These are phyloP conservation scores for Ylistrum balloti DNA, from an alignment of 1,140 invertebrate species.

Conservation along the genomic window DNA sequence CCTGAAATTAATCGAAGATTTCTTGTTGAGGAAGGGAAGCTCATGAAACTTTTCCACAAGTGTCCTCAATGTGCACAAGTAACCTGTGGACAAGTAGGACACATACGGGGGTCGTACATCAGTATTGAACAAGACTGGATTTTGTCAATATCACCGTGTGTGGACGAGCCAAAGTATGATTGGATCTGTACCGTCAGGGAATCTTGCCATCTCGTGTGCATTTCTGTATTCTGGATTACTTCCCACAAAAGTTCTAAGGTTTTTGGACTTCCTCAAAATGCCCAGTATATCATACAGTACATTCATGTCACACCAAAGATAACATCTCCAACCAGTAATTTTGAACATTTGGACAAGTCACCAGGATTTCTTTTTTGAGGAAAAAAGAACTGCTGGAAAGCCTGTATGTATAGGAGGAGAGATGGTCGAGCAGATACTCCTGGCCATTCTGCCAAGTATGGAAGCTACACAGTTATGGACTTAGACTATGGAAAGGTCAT, in stretches of 20 bases:
- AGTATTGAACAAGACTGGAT: conserved; percentile 43
- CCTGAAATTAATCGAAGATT: too few species aligned
- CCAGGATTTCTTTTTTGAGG: conserved; percentile 46
- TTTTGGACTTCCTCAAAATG: conserved; percentile 53
- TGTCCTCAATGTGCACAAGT: conserved; percentile 46
- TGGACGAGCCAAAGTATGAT: conserved; percentile 46
- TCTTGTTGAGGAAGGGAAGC: background rate
- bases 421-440: conserved; percentile 64
- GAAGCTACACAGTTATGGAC: conserved; percentile 61
- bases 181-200: conserved; percentile 40
- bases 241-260: conserved; percentile 49
- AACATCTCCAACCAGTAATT: conserved; percentile 50
- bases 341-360: conserved; percentile 45
- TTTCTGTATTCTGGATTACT: conserved; percentile 46
- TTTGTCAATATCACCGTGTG: conserved; percentile 41
- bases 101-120: background rate
- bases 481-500: conserved; percentile 49
- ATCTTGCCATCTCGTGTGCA: background rate
- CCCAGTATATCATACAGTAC: conserved; percentile 44
- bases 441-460: conserved; percentile 64
- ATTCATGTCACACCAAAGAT: conserved; percentile 56
- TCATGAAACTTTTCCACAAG: conserved; percentile 43
- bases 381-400: background rate
- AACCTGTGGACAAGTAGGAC: conserved; percentile 28
- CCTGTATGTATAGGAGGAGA: conserved; percentile 55